Conservation (phyloP, 2,888 invertebrate genomes). For the Heliconius cydno region DNA sequence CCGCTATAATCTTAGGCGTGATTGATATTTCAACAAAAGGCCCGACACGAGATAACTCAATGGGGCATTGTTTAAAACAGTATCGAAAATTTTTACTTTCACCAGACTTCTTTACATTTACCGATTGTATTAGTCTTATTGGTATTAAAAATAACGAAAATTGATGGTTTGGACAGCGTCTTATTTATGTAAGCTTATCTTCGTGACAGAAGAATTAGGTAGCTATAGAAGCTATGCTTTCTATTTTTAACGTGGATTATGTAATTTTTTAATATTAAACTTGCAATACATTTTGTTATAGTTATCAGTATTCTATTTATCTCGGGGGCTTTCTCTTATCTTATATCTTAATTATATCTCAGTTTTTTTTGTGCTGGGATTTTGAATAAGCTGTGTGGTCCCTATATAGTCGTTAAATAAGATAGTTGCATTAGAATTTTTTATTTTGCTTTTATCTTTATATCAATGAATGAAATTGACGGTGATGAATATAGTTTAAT, state of each 20-base stretch:
- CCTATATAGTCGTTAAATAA: neutral
- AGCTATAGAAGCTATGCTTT: constrained; percentile 59
- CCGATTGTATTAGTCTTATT: constrained; percentile 63
- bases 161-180: constrained; percentile 62
- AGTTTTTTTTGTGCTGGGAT: constrained; percentile 30
- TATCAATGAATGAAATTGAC: neutral
- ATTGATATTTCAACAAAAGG: constrained; percentile 63
- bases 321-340: constrained; percentile 49
- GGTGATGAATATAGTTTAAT: neutral
- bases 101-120: constrained; percentile 62
- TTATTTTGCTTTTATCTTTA: constrained; percentile 9
- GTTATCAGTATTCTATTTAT: constrained; percentile 47
- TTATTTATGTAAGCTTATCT: constrained; percentile 71
- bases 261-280: constrained; percentile 35
- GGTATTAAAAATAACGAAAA: constrained; percentile 66
- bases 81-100: constrained; percentile 76
- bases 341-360: constrained; percentile 48
- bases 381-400: constrained; percentile 5
- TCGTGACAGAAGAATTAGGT: constrained; percentile 59
- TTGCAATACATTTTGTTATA: constrained; percentile 39
- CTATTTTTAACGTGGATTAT: constrained; percentile 53
- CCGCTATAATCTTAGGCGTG: neutral
- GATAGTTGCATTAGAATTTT: neutral
- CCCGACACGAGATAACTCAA: constrained; percentile 64
- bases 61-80: constrained; percentile 68